Conservation (phyloP, 2,113 vertebrate species). For the Amphiprion ocellaris region DNA sequence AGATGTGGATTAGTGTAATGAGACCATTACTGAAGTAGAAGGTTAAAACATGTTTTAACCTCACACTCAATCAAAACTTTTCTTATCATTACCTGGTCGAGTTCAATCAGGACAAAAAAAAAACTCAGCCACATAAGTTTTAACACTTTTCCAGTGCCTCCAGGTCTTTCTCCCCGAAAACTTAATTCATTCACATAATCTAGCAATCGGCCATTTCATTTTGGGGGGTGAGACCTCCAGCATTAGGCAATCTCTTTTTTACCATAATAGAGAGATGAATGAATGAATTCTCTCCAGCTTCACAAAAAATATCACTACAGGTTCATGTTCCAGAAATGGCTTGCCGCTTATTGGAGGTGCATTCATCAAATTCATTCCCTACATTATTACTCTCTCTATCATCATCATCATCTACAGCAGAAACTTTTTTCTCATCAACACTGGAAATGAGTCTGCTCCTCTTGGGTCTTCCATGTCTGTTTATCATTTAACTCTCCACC, state of each 20-base stretch:
- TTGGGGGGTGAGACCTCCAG: conserved; percentile 2
- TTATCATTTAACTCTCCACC: too few species aligned
- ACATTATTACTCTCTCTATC: background rate
- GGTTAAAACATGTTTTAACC: background rate
- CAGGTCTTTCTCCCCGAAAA: background rate
- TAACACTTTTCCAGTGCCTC: too few species aligned
- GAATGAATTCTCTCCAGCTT: conserved; percentile 16
- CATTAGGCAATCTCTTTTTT: background rate
- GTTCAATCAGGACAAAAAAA: background rate
- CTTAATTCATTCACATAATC: conserved; percentile 6
- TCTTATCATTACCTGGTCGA: conserved; percentile 6
- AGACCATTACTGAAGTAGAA: background rate
- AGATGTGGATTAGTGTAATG: conserved; percentile 17
- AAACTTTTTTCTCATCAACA: too few species aligned
- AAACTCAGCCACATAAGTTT: background rate
- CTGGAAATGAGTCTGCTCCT: too few species aligned
- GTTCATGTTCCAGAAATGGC: background rate
- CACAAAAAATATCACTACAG: background rate
- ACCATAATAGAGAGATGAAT: background rate
- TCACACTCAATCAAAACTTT: conserved; percentile 4
- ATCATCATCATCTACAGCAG: too few species aligned
- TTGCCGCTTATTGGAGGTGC: background rate
- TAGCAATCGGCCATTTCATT: conserved; percentile 30
- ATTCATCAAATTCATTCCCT: background rate
- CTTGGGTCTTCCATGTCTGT: too few species aligned